phyloP scores from a whole-genome alignment of 1,140 invertebrate species.

The Lepidurus couesii region DNA sequence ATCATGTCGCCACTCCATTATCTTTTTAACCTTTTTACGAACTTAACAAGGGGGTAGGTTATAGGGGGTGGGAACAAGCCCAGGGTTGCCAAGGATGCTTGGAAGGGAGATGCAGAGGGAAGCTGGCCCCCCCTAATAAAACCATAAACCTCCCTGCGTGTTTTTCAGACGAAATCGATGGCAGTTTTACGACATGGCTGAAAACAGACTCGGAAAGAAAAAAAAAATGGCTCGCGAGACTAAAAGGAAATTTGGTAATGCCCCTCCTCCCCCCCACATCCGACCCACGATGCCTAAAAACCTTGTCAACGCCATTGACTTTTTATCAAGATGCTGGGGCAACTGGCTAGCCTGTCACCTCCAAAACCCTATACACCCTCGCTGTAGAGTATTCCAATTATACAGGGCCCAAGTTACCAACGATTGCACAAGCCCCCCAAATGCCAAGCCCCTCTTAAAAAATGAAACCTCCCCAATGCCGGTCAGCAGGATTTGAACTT shows the following conservation, averaged over 20 bases:
- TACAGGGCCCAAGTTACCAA: not conserved
- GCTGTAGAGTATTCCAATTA: slow-evolving; percentile 28
- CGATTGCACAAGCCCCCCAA: slow-evolving; percentile 16
- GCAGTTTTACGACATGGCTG: slow-evolving; percentile 29
- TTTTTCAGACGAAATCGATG: slow-evolving; percentile 22
- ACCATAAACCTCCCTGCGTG: slow-evolving; percentile 20
- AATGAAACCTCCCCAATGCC: slow-evolving; percentile 35
- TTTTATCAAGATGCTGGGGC: slow-evolving; percentile 18
- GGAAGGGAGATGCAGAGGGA: slow-evolving; percentile 3
- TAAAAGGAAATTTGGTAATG: slow-evolving; percentile 8
- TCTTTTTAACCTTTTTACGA: slow-evolving; percentile 22
- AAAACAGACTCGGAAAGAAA: slow-evolving; percentile 11
- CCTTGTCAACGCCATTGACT: slow-evolving; percentile 27
- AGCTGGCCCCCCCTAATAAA: slow-evolving; percentile 16
- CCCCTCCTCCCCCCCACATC: slow-evolving; percentile 33
- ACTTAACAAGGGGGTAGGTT: slow-evolving; percentile 16
- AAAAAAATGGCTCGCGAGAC: slow-evolving; percentile 22
- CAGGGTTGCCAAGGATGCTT: not conserved
- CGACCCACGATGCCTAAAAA: slow-evolving; percentile 18
- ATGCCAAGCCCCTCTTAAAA: slow-evolving; percentile 36
- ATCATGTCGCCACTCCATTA: slow-evolving; percentile 18
- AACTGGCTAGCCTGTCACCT: slow-evolving; percentile 17
- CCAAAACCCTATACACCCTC: slow-evolving; percentile 1
- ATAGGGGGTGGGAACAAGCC: slow-evolving; percentile 9
- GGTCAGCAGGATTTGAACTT: slow-evolving; percentile 37